These are phyloP conservation scores for Mesoligia furuncula DNA, from an alignment of 2,888 invertebrate species.

Conservation along the genomic window DNA sequence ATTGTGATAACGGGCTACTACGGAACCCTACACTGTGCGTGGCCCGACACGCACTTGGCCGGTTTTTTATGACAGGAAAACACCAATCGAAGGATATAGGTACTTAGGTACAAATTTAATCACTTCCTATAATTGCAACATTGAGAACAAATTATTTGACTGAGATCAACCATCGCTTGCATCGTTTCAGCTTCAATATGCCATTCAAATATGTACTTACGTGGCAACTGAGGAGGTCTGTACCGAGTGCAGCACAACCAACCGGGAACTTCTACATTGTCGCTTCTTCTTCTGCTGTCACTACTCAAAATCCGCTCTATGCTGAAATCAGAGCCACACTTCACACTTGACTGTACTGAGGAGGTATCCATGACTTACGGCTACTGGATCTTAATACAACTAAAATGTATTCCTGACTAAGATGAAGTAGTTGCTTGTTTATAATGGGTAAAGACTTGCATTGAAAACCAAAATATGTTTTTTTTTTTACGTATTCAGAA, in stretches of 20 bases:
- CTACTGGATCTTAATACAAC: constrained; percentile 49
- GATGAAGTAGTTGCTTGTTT: no score
- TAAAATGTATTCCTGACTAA: constrained; percentile 55
- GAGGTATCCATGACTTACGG: constrained; percentile 79
- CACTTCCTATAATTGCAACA: constrained; percentile 15
- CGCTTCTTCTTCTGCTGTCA: constrained; percentile 74
- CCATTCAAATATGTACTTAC: constrained; percentile 82
- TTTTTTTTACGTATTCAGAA: no score
- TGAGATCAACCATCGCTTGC: background rate
- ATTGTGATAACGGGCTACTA: no score
- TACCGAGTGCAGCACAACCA: constrained; percentile 94
- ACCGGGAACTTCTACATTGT: constrained; percentile 76
- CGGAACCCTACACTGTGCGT: no score
- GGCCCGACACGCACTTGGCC: no score
- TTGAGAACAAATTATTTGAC: background rate
- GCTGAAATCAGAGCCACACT: constrained; percentile 89
- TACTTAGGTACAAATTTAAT: constrained; percentile 9
- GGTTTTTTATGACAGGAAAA: constrained; percentile 32
- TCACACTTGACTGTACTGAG: constrained; percentile 78
- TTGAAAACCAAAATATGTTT: no score
- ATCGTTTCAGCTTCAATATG: constrained; percentile 8
- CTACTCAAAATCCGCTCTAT: constrained; percentile 91
- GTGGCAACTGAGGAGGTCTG: constrained; percentile 93
- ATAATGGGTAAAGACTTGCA: no score
- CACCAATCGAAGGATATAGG: constrained; percentile 18